phyloP scores from a whole-genome alignment of 64 coral and sea anemone genomes.

The Porites lutea region DNA sequence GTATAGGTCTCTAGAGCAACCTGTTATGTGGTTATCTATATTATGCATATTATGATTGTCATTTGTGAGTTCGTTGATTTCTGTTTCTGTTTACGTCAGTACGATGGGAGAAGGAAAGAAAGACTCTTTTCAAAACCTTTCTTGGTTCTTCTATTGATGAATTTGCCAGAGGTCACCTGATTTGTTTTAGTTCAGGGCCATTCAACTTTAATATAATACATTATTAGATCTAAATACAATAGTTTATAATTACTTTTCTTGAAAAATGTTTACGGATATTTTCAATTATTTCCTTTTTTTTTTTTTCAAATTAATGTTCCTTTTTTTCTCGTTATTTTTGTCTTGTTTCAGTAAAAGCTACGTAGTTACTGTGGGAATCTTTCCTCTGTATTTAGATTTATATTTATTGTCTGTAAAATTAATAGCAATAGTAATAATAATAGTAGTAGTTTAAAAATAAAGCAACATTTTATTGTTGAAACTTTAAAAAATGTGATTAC shows the following conservation, averaged over 20 bases:
- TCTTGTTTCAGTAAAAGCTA: neutral
- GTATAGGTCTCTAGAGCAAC: too few relatives aligned
- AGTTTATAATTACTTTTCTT: neutral
- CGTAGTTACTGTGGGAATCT: neutral
- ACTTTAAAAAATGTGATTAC: neutral
- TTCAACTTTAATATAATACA: neutral
- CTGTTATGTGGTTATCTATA: too few relatives aligned
- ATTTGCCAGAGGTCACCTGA: neutral
- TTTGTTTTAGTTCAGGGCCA: neutral
- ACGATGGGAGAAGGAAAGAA: neutral
- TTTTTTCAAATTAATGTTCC: neutral
- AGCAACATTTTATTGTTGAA: neutral
- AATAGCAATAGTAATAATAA: too few relatives aligned
- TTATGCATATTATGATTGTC: too few relatives aligned
- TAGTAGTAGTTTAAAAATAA: too few relatives aligned
- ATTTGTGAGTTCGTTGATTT: neutral
- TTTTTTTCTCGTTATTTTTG: neutral
- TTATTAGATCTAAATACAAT: neutral
- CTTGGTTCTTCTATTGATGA: neutral
- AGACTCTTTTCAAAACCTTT: neutral
- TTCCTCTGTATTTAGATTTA: conserved; percentile 7
- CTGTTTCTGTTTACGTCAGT: neutral
- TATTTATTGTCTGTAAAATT: conserved; percentile 52
- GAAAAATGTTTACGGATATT: neutral
- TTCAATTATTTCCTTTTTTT: conserved; percentile 17